Percentiles rank a stretch among this genome's conserved stretches.
Conservation (phyloP, 1,140 invertebrate genomes). For the Oedothorax gibbosus region DNA sequence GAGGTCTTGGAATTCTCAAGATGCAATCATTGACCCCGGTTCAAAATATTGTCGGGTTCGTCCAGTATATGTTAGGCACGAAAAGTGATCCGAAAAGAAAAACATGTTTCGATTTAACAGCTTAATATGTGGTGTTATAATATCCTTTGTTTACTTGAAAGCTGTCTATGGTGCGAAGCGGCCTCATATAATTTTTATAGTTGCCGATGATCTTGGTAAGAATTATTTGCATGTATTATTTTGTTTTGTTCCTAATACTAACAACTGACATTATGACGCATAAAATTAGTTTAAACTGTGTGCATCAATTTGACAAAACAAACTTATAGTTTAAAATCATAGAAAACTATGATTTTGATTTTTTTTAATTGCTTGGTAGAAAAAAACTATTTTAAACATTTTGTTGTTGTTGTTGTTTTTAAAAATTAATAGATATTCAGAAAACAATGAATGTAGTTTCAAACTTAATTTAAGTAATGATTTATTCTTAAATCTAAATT, state of each 20-base stretch:
- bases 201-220: constrained; percentile 65
- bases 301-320: not conserved
- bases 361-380: too few species aligned
- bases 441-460: too few species aligned
- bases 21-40: constrained; percentile 44
- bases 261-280: not conserved
- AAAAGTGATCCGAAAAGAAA: not conserved
- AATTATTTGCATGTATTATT: not conserved
- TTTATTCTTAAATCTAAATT: too few species aligned
- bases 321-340: too few species aligned
- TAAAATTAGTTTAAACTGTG: not conserved
- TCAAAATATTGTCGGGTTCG: not conserved
- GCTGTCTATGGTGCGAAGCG: not conserved
- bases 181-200: constrained; percentile 64
- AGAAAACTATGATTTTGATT: too few species aligned
- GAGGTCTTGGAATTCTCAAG: constrained; percentile 19
- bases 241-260: constrained; percentile 6
- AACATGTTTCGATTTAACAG: too few species aligned
- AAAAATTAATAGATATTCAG: too few species aligned
- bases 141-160: not conserved
- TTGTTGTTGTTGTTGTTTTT: too few species aligned
- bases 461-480: too few species aligned
- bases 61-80: not conserved
- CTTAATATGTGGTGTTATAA: not conserved
- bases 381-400: too few species aligned